These are phyloP conservation scores for Didymodactylos carnosus DNA, from an alignment of 2,888 invertebrate genomes.

Conservation along the genomic window DNA sequence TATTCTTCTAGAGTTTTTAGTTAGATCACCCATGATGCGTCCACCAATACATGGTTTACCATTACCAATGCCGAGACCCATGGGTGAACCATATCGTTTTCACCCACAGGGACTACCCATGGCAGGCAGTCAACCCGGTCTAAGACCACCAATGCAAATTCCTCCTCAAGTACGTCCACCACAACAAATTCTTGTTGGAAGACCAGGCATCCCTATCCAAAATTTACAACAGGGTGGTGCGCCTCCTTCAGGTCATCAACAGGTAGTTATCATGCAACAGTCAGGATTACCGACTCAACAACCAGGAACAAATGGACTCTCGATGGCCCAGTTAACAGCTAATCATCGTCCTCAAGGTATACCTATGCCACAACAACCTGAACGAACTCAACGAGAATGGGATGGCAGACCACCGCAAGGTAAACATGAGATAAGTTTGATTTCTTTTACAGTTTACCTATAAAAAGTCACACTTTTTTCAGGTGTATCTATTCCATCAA, in stretches of 20 bases:
- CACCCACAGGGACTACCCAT: background rate
- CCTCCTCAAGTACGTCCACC: background rate
- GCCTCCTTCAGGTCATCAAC: background rate
- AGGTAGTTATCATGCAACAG: background rate
- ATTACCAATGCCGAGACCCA: background rate
- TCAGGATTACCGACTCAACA: background rate
- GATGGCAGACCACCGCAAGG: no score
- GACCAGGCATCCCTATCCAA: background rate
- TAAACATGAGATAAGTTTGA: background rate
- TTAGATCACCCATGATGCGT: background rate
- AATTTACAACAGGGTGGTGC: background rate
- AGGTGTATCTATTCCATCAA: background rate
- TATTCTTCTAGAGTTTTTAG: background rate
- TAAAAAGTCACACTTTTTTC: background rate
- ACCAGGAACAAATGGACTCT: background rate
- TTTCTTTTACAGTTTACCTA: background rate
- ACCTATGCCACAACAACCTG: no score
- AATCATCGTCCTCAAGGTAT: background rate
- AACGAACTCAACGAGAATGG: no score
- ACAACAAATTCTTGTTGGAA: background rate
- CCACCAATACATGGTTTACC: background rate
- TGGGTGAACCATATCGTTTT: background rate
- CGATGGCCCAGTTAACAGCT: background rate
- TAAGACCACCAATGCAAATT: background rate
- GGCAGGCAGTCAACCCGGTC: background rate